Percentiles rank a stretch among this genome's conserved stretches.
Evolutionary conservation across 2,888 invertebrate genomes (phyloP).

Genomic region (Ametastegia equiseti): DNA sequence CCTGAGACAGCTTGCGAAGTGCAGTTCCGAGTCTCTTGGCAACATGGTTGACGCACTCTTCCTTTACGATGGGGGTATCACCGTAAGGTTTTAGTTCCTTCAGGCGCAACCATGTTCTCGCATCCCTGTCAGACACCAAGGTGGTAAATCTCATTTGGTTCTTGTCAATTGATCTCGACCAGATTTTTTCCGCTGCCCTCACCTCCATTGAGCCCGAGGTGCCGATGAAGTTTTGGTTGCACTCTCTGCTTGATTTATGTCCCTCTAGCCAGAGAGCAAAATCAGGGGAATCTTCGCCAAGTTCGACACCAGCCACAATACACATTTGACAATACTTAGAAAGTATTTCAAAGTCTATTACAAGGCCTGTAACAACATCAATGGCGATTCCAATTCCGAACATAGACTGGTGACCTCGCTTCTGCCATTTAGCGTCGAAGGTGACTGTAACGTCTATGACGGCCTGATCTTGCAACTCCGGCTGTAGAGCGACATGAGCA

Average conservation of each 20-base stretch:
- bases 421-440: slow-evolving; percentile 48
- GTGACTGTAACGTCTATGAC: slow-evolving; percentile 44
- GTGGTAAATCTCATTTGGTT: slow-evolving; percentile 19
- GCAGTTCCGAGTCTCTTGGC: slow-evolving; percentile 48
- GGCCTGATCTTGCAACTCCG: slow-evolving; percentile 5
- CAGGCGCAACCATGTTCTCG: slow-evolving; percentile 7
- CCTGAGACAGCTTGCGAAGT: slow-evolving; percentile 42
- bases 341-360: slow-evolving; percentile 47
- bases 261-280: slow-evolving; percentile 36
- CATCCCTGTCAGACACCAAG: background rate
- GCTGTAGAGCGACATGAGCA: slow-evolving; percentile 30
- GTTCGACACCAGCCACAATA: too few species aligned
- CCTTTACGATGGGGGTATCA: slow-evolving; percentile 39
- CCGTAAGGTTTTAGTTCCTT: background rate
- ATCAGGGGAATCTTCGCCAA: slow-evolving; percentile 30
- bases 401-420: slow-evolving; percentile 44
- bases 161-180: slow-evolving; percentile 31
- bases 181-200: slow-evolving; percentile 39
- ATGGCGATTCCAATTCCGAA: slow-evolving; percentile 46
- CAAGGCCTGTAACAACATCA: slow-evolving; percentile 49
- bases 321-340: slow-evolving; percentile 48
- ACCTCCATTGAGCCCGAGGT: slow-evolving; percentile 47
- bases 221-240: slow-evolving; percentile 42
- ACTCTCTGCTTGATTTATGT: slow-evolving; percentile 35
- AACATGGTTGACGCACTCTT: slow-evolving; percentile 50